Conservation (phyloP, 2,888 invertebrate species). For the Cerastis rubricosa region DNA sequence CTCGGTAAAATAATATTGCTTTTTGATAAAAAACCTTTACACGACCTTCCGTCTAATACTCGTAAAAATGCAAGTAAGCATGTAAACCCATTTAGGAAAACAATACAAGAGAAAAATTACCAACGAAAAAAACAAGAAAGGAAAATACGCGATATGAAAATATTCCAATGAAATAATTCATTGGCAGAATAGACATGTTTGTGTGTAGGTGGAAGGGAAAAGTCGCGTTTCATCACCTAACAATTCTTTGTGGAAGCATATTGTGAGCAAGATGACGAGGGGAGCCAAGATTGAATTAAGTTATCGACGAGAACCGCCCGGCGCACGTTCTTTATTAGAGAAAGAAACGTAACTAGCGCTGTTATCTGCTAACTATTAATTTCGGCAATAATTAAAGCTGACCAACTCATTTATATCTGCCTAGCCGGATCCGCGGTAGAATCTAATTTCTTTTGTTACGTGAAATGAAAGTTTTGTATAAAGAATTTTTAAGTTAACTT, state of each 20-base stretch:
- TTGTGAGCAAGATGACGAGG: conserved; percentile 82
- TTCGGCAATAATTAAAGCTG: conserved; percentile 86
- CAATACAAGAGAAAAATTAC: conserved; percentile 51
- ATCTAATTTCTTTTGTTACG: conserved; percentile 65
- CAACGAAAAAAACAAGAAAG: conserved; percentile 46
- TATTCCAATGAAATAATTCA: conserved; percentile 68
- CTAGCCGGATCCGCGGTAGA: conserved; percentile 60
- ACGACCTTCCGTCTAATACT: conserved; percentile 39
- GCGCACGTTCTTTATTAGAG: conserved; percentile 83
- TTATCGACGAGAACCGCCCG: conserved; percentile 82
- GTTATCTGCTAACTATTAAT: conserved; percentile 87
- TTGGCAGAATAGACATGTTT: conserved; percentile 66
- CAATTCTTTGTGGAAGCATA: conserved; percentile 80
- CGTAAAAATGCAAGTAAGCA: conserved; percentile 50
- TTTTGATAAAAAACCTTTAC: conserved; percentile 40
- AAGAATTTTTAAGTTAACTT: conserved; percentile 46
- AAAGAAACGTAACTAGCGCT: conserved; percentile 77
- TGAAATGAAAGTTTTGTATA: conserved; percentile 58
- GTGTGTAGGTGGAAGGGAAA: conserved; percentile 70
- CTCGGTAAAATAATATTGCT: conserved; percentile 14
- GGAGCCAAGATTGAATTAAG: conserved; percentile 88
- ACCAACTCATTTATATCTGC: conserved; percentile 80
- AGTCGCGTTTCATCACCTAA: conserved; percentile 79
- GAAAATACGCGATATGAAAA: conserved; percentile 61
- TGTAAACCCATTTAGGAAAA: conserved; percentile 57